phyloP scores from a whole-genome alignment of 2,797 vertebrate genomes.

The Synanceia verrucosa region DNA sequence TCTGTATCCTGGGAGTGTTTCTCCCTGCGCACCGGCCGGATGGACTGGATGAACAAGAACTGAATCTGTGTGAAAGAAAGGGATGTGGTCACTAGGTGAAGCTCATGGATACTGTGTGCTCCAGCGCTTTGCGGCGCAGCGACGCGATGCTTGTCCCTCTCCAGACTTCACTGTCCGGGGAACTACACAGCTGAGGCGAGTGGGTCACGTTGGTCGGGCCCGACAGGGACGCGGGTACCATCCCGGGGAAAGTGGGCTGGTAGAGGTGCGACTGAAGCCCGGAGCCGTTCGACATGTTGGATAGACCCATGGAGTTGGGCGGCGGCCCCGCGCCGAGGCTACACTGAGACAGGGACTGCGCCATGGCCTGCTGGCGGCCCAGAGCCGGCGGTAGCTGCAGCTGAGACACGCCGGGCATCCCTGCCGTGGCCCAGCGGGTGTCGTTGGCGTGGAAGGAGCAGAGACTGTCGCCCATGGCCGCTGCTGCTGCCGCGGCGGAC shows the following conservation, averaged over 20 bases:
- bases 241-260: constrained; percentile 95
- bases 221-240: constrained; percentile 91
- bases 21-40: constrained; percentile 23
- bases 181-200: constrained; percentile 95
- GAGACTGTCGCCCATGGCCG: constrained; percentile 94
- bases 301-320: constrained; percentile 93
- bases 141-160: constrained; percentile 98
- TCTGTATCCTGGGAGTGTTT: constrained; percentile 53
- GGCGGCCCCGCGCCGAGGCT: constrained; percentile 92
- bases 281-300: constrained; percentile 93
- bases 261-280: constrained; percentile 97
- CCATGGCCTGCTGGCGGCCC: constrained; percentile 94
- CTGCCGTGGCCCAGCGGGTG: constrained; percentile 92
- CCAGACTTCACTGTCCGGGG: constrained; percentile 98
- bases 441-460: constrained; percentile 98
- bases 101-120: constrained; percentile 99
- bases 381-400: constrained; percentile 91
- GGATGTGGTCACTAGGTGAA: constrained; percentile 89
- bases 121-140: constrained; percentile 96
- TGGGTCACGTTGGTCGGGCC: constrained; percentile 92
- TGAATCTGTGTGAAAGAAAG: constrained; percentile 71
- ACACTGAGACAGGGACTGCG: constrained; percentile 95
- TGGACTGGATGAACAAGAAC: constrained; percentile 32
- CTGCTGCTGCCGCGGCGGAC: constrained; percentile 85
- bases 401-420: constrained; percentile 93